Base-by-base conservation (phyloP, 2,113 vertebrate genomes). In the Rhipidura dahli region DNA sequence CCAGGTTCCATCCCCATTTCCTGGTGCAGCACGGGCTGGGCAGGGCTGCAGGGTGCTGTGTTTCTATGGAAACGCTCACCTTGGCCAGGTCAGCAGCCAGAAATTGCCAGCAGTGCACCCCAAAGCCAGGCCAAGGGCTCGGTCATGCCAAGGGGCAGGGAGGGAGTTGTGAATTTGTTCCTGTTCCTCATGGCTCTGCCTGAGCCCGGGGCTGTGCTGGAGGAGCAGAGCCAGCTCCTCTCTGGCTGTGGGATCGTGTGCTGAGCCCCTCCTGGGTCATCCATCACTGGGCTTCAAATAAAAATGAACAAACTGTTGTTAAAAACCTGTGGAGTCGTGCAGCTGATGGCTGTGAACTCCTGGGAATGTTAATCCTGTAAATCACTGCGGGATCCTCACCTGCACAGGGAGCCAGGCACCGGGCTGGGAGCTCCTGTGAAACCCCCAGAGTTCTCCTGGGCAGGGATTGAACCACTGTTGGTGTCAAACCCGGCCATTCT, bases 301-400 rank as follows among this genome's bases (percentile, higher is more conserved):
- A 35, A 59, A 71, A 76, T 71, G 18, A 27, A 42, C 50, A 45
- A 26, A 6, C 22, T 10, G 0, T 28, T 17, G 6, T 4, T 47
- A 5, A 63, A 61, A 79, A 9, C 35, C 69, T 7, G 2, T 3
- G 2, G 1, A 37, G 61, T 28, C 7, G 1, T 10, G 35, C 47
- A 40, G 13, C 22, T 60, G 88, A 4, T 63, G 80, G 15, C 88
- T 85, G 1, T 6, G 44, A 19, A 3, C 49, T 13, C 13, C 28
- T 81, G 85, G 69, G 50, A 47, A 6, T 1, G 3, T 10, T 51
- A 3, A 60, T n/a, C 18, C 27, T 19, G 11, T 24, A 13, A 49
- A 35, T 50, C 6, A 0, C 17, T 30, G n/a, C 28, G 2, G 6
- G 4, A 3, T 8, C 0, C 30, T 31, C 14, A 0, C 24, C 66